These are phyloP conservation scores for Drosophila prostipennis DNA, from an alignment of 2,888 invertebrate genomes.

Conservation along the genomic window DNA sequence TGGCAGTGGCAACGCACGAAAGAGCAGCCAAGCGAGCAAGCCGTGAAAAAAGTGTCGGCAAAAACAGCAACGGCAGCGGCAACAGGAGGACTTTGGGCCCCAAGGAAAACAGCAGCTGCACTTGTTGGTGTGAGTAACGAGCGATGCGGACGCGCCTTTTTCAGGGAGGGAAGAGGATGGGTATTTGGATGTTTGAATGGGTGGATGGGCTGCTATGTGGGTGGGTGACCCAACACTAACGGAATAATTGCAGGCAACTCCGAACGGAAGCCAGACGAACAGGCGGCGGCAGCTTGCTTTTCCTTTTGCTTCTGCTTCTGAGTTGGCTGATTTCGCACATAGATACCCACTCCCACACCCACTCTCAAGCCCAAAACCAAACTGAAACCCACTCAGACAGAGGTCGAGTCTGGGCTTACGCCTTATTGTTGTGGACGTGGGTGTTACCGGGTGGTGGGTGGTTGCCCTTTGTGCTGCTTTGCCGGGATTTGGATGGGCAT, in stretches of 20 bases:
- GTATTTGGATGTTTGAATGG: slow-evolving; percentile 4
- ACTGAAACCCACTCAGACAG: slow-evolving; percentile 3
- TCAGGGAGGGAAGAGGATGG: slow-evolving; percentile 9
- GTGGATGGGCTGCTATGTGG: slow-evolving; percentile 11
- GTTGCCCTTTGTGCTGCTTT: slow-evolving; percentile 5
- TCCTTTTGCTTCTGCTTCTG: slow-evolving; percentile 39
- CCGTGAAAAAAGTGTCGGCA: slow-evolving; percentile 79
- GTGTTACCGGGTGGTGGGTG: slow-evolving; percentile 2
- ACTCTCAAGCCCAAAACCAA: background rate
- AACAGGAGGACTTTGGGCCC: slow-evolving; percentile 43
- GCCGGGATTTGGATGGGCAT: slow-evolving; percentile 17
- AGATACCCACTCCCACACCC: slow-evolving; percentile 17
- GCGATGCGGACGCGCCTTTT: slow-evolving; percentile 75
- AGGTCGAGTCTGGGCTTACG: slow-evolving; percentile 38
- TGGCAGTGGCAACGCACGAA: slow-evolving; percentile 67
- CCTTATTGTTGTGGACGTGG: slow-evolving; percentile 51
- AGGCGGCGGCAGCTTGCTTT: slow-evolving; percentile 70
- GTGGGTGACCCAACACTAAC: slow-evolving; percentile 72
- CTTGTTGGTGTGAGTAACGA: slow-evolving; percentile 75
- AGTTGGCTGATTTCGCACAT: slow-evolving; percentile 66
- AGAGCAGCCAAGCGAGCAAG: slow-evolving; percentile 78
- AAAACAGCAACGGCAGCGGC: slow-evolving; percentile 68
- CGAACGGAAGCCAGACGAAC: slow-evolving; percentile 72
- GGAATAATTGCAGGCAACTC: slow-evolving; percentile 78
- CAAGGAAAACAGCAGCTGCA: slow-evolving; percentile 65